These are phyloP conservation scores for Orientallactaga bullata DNA, from an alignment of 2,113 vertebrate species.

Conservation along the genomic window DNA sequence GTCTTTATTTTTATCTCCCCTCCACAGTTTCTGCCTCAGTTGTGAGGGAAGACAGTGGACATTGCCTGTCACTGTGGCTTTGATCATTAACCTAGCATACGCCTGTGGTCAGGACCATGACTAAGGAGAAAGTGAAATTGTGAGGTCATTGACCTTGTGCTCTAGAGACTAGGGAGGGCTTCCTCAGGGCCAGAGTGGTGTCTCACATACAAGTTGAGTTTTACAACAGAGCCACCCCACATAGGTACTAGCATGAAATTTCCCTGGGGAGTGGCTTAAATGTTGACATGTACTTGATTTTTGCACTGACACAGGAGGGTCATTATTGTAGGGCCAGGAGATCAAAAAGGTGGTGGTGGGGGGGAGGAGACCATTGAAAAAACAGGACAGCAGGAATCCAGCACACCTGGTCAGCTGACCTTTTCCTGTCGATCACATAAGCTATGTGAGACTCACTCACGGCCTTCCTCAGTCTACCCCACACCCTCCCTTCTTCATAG, in stretches of 20 bases:
- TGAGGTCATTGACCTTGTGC: neutral
- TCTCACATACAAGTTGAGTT: neutral
- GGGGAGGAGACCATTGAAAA: neutral
- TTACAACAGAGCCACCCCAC: neutral
- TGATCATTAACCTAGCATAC: neutral
- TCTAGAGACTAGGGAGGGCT: neutral
- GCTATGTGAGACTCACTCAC: neutral
- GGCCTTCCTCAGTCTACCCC: neutral
- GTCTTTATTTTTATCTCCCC: neutral
- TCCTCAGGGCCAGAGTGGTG: neutral
- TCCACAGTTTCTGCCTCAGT: neutral
- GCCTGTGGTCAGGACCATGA: constrained; percentile 24
- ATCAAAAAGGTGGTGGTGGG: neutral
- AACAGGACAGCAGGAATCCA: neutral
- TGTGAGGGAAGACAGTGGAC: neutral
- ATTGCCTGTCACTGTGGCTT: constrained; percentile 45
- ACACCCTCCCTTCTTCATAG: neutral
- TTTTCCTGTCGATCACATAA: neutral
- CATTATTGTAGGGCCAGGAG: neutral
- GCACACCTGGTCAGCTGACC: neutral
- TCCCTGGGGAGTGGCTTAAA: neutral
- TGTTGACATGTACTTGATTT: neutral
- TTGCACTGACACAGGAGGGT: neutral
- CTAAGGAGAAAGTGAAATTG: neutral
- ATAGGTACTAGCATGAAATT: neutral